These are phyloP conservation scores for Pachliopta kotzebuea DNA, from an alignment of 2,888 invertebrate genomes.

Conservation along the genomic window DNA sequence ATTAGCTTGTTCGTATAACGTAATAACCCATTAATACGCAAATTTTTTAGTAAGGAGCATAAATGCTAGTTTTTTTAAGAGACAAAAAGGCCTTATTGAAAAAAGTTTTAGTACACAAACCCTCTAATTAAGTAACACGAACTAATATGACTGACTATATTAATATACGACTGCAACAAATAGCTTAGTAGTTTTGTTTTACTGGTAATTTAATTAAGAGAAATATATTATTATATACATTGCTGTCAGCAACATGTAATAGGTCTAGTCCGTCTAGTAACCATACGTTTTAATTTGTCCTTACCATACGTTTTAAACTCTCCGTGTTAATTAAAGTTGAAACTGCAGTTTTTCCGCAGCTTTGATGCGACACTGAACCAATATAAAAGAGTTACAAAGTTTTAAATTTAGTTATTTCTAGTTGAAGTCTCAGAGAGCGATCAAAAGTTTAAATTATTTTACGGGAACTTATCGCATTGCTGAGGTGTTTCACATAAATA, in stretches of 20 bases:
- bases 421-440: slow-evolving; percentile 12
- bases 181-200: background rate
- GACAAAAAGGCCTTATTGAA: no score
- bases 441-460: background rate
- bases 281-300: background rate
- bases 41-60: no score
- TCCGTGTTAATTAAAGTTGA: slow-evolving; percentile 19
- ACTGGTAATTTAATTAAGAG: background rate
- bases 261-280: background rate
- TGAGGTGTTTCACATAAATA: background rate
- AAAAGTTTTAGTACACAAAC: no score
- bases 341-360: background rate
- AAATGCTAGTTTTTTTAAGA: no score
- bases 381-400: slow-evolving; percentile 17
- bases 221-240: background rate
- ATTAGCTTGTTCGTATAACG: no score
- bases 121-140: no score
- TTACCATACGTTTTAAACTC: background rate
- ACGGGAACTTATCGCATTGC: slow-evolving; percentile 4
- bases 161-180: background rate
- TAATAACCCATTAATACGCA: no score
- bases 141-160: background rate
- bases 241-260: background rate
- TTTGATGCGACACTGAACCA: slow-evolving; percentile 15
- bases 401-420: slow-evolving; percentile 15